A percentile compares a stretch with the other conserved stretches of the same genome.
Evolutionary conservation across 2,888 invertebrate genomes (phyloP).

Genomic region (Clistopyga incitator): DNA sequence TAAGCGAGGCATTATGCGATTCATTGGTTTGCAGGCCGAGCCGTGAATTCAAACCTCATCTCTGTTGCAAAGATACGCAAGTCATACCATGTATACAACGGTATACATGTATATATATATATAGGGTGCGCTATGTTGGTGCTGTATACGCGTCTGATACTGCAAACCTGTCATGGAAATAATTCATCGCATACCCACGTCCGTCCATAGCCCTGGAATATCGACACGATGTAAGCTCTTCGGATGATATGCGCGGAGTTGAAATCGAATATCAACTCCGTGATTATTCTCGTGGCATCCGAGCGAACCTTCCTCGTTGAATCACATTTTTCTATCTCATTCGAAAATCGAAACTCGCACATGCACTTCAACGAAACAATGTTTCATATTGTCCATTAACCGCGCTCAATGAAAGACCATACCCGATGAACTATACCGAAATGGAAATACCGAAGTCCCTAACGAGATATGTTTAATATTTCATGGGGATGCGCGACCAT

Average conservation of each 20-base stretch:
- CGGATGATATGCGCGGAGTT: constrained; percentile 50
- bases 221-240: constrained; percentile 41
- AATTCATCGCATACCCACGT: constrained; percentile 56
- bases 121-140: not conserved
- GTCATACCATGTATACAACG: too few species aligned
- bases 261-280: not conserved
- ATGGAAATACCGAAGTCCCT: not conserved
- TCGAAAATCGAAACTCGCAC: constrained; percentile 1
- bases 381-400: not conserved
- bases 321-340: not conserved
- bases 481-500: constrained; percentile 45
- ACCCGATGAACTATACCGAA: constrained; percentile 1
- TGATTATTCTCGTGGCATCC: not conserved
- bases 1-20: constrained; percentile 36
- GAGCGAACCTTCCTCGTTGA: not conserved
- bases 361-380: not conserved
- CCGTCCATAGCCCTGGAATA: constrained; percentile 45
- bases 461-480: constrained; percentile 31
- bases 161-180: constrained; percentile 46
- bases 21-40: constrained; percentile 13
- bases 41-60: constrained; percentile 38
- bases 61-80: constrained; percentile 1
- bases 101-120: not conserved
- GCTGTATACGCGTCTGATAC: not conserved
- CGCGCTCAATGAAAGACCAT: not conserved